Evolutionary conservation across 2,797 vertebrate species (phyloP).

Genomic region (Siniperca undulata): DNA sequence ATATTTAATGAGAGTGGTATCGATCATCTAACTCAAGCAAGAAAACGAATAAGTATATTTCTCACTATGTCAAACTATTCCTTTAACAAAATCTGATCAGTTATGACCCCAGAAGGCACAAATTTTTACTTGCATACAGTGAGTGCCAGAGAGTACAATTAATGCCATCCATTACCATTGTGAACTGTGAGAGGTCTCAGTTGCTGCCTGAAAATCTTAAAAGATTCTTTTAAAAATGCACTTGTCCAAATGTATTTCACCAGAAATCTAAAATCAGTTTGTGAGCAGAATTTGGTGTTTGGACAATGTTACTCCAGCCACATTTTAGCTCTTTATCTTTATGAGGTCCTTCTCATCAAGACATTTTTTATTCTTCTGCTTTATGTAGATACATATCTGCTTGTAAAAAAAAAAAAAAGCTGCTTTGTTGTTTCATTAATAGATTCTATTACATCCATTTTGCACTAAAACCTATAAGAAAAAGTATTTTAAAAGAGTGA

Average conservation of each 20-base stretch:
- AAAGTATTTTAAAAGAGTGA: background rate
- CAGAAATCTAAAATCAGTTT: background rate
- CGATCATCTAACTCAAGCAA: background rate
- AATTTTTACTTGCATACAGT: background rate
- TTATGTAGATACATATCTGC: background rate
- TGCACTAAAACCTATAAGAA: too few species aligned
- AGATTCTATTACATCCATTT: too few species aligned
- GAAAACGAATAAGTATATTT: background rate
- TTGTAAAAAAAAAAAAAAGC: too few species aligned
- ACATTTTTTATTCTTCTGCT: background rate
- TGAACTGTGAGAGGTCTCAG: slow-evolving; percentile 14
- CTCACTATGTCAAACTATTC: background rate
- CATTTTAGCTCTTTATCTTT: background rate
- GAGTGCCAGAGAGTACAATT: background rate
- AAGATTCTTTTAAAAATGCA: background rate
- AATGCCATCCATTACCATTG: background rate
- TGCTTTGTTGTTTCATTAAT: too few species aligned
- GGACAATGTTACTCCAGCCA: background rate
- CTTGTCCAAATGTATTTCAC: background rate
- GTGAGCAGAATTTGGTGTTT: background rate
- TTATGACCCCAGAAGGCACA: background rate
- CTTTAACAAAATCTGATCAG: background rate
- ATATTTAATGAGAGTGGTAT: background rate
- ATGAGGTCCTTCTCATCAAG: slow-evolving; percentile 1
- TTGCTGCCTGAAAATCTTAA: slow-evolving; percentile 1